Conservation (phyloP, 2,113 vertebrate genomes). For the Perca schrenkii region DNA sequence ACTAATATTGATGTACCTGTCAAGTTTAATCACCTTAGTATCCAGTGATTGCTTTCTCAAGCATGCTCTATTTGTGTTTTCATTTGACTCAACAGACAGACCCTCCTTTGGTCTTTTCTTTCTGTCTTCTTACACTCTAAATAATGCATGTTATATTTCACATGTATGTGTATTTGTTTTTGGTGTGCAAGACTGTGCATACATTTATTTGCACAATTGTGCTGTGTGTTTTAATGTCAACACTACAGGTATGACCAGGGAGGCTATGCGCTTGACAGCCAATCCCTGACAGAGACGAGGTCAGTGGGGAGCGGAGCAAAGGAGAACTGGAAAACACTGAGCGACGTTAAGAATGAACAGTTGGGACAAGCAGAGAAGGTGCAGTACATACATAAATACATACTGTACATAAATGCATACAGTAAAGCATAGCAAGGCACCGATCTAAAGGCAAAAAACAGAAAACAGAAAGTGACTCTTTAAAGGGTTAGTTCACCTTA, state of each 20-base stretch:
- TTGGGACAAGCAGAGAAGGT: conserved; percentile 94
- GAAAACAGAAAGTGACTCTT: neutral
- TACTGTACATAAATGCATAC: neutral
- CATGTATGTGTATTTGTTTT: conserved; percentile 10
- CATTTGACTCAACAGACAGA: conserved; percentile 43
- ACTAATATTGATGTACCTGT: conserved; percentile 36
- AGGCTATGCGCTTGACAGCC: conserved; percentile 84
- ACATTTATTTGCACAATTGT: conserved; percentile 11
- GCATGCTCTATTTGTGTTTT: conserved; percentile 46
- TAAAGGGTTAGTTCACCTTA: neutral
- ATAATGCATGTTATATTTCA: conserved; percentile 27
- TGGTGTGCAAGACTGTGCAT: neutral
- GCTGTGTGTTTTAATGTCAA: conserved; percentile 18
- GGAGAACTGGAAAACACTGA: conserved; percentile 90
- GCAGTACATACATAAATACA: conserved; percentile 15
- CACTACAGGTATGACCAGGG: conserved; percentile 88
- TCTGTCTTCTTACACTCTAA: neutral
- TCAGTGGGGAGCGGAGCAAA: conserved; percentile 66
- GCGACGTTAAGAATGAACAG: conserved; percentile 87
- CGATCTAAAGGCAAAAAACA: neutral
- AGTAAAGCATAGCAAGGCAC: neutral
- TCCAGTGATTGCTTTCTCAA: conserved; percentile 28
- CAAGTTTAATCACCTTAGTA: conserved; percentile 51
- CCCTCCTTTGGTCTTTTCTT: neutral
- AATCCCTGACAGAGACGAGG: conserved; percentile 87